Percentiles rank a stretch among this genome's conserved stretches.
phyloP scores from a whole-genome alignment of 2,888 invertebrate genomes.

The Anoplius nigerrimus region DNA sequence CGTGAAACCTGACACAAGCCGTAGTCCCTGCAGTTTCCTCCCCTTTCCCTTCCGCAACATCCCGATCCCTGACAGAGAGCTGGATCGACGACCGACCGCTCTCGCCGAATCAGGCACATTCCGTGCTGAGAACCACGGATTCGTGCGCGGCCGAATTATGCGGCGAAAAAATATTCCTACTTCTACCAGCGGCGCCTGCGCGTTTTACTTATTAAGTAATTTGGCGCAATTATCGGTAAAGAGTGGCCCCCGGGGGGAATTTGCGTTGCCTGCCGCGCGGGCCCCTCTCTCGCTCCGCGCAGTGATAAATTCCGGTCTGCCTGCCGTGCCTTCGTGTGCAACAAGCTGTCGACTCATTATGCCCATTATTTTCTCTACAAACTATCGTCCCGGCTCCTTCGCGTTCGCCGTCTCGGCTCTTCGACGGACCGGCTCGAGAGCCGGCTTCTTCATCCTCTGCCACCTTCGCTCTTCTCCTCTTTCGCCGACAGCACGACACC shows the following conservation, averaged over 20 bases:
- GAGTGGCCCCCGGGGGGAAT: background rate
- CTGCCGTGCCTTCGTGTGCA: background rate
- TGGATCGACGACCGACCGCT: too few species aligned
- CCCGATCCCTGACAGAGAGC: too few species aligned
- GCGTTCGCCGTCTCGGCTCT: background rate
- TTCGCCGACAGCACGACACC: too few species aligned
- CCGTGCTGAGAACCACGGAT: background rate
- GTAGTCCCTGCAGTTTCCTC: too few species aligned
- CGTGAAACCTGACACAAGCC: too few species aligned
- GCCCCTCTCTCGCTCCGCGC: background rate
- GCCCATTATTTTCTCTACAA: constrained; percentile 10
- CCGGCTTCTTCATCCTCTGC: too few species aligned
- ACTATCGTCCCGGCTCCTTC: background rate
- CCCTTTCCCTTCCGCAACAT: too few species aligned
- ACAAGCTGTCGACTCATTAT: constrained; percentile 1
- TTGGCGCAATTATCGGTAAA: constrained; percentile 14
- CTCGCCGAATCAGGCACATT: too few species aligned
- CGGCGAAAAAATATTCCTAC: background rate
- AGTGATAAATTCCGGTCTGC: background rate
- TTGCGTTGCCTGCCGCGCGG: background rate
- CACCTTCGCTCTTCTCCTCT: too few species aligned
- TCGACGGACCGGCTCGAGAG: too few species aligned
- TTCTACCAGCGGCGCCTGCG: background rate
- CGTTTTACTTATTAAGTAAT: constrained; percentile 23
- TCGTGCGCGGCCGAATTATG: constrained; percentile 12